These are phyloP conservation scores for Glareola pratincola DNA, from an alignment of 2,113 vertebrate species.

Conservation along the genomic window DNA sequence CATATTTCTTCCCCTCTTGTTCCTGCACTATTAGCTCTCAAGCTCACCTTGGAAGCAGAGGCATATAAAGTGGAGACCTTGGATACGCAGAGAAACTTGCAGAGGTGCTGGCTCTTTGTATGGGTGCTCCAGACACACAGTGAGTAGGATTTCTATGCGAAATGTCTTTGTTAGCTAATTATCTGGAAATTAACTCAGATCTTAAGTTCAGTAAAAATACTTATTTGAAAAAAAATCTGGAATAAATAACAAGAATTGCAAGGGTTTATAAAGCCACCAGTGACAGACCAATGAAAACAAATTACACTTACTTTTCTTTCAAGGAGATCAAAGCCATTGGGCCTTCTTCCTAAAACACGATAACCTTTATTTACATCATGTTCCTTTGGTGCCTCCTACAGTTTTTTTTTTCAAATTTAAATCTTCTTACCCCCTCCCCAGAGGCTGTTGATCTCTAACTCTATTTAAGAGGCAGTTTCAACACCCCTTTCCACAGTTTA, in stretches of 20 bases:
- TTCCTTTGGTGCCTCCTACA: slow-evolving; percentile 22
- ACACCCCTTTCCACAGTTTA: not conserved
- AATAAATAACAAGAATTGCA: not conserved
- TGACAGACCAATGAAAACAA: not conserved
- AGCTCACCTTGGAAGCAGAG: not conserved
- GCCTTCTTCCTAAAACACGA: not conserved
- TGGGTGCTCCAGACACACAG: not conserved
- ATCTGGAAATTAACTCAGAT: not conserved
- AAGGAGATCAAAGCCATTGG: not conserved
- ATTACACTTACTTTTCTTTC: not conserved
- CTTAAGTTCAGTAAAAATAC: not conserved
- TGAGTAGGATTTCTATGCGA: not conserved
- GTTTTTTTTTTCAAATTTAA: not conserved
- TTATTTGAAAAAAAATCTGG: not conserved
- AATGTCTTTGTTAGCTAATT: not conserved
- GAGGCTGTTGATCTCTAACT: not conserved
- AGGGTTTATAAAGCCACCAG: not conserved
- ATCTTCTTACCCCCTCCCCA: not conserved
- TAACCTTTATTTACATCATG: not conserved
- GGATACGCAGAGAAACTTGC: not conserved
- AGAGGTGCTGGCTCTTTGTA: not conserved
- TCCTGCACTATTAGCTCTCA: not conserved
- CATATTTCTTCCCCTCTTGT: not conserved
- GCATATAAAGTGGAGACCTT: not conserved
- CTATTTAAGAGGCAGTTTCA: not conserved